Base-by-base conservation (phyloP, 2,113 vertebrate genomes). In the Mixornis gularis region DNA sequence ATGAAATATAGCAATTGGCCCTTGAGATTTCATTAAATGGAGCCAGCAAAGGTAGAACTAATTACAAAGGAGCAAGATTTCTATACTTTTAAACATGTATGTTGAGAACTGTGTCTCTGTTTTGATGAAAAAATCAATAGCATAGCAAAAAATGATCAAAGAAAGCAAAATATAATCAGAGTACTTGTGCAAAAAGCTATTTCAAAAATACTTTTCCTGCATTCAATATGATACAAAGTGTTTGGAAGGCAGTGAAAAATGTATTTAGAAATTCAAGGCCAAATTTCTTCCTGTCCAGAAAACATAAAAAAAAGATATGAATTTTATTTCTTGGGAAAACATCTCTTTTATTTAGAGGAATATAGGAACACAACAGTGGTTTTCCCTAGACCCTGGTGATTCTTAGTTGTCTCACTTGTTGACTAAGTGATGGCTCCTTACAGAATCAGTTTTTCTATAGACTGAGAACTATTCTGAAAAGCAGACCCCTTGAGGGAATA, bases 71-170 rank as follows among this genome's bases (percentile, higher is more conserved):
- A 27, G 10, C 32, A 80, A 72, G 46, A 69, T 55, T 79, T 85
- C 27, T 85, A 3, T 70, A 69, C 17, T 76, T 83, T 82, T 70
- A 77, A 92, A 66, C 66, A 49, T 48, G 10, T 48, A 51, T 79
- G 48, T 87, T 85, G 25, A 36, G 55, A 91, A 51, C n/a, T 58
- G 6, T 82, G 30, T 89, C 46, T 89, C 51, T 84, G 10, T 70
- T 90, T 85, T 87, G 89, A 82, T 52, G 51, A 51, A 89, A 84
- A 96, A 94, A 77, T 92, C 91, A 82, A 91, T 92, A 91, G 21
- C 34, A 41, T 55, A 65, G 48, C 38, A 81, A 56, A 43, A 90
- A 93, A 91, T 79, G 5, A 69, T 89, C 38, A 92, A 91, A 92
- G 73, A 85, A 93, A 85, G 65, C 46, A 85, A 91, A 93, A 85